Conservation (phyloP, 2,888 invertebrate species). For the Cancer borealis region DNA sequence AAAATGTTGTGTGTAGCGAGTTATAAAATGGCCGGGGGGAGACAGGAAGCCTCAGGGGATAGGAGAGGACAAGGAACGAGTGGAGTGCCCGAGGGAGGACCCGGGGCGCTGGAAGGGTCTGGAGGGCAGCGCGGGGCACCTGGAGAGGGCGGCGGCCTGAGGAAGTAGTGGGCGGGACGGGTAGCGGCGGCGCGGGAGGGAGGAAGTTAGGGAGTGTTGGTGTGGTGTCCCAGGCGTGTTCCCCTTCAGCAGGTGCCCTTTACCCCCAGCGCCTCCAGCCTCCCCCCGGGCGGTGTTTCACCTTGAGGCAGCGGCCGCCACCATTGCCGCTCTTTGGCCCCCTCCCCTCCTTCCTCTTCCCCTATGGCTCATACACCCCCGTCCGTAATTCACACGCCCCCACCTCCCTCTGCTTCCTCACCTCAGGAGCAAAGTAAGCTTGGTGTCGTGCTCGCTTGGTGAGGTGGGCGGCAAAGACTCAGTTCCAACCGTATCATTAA, state of each 20-base stretch:
- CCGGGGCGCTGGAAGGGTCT: conserved; percentile 22
- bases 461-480: conserved; percentile 31
- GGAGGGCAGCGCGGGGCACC: conserved; percentile 50
- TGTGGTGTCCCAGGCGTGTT: conserved; percentile 69
- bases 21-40: conserved; percentile 26
- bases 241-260: conserved; percentile 70
- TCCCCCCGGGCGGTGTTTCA: conserved; percentile 71
- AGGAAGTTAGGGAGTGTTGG: conserved; percentile 53
- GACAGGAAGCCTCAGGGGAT: conserved; percentile 37
- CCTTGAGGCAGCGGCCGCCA: conserved; percentile 66
- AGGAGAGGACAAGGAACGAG: conserved; percentile 4
- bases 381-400: conserved; percentile 60
- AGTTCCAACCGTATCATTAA: not conserved
- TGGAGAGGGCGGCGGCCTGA: not conserved
- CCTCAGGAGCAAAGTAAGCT: conserved; percentile 34
- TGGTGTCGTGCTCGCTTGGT: conserved; percentile 40
- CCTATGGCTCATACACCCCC: conserved; percentile 56
- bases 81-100: conserved; percentile 43
- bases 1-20: conserved; percentile 26
- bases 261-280: conserved; percentile 70
- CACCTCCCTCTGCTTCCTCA: conserved; percentile 42
- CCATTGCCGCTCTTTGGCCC: conserved; percentile 38
- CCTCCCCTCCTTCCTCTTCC: conserved; percentile 14
- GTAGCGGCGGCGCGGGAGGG: not conserved
- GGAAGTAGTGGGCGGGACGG: conserved; percentile 25